phyloP scores from a whole-genome alignment of 2,797 vertebrate species.

The Danio albolineatus region DNA sequence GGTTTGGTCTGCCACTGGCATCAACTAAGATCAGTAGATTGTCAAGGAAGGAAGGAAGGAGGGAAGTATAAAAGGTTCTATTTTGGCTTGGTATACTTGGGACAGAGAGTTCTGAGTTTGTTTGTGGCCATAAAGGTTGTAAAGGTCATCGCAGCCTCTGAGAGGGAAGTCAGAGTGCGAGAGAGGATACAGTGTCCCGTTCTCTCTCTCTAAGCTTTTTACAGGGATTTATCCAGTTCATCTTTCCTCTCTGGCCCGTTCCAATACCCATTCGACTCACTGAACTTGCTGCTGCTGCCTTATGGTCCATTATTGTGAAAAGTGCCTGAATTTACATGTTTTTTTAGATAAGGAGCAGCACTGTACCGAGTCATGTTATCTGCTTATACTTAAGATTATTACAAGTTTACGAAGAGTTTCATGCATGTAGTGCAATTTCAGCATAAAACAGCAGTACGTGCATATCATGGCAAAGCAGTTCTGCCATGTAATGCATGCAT shows the following conservation, averaged over 20 bases:
- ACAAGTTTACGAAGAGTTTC: too few relatives aligned
- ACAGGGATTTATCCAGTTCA: conserved; percentile 36
- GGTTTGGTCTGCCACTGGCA: neutral
- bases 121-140: conserved; percentile 54
- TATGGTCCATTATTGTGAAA: conserved; percentile 38
- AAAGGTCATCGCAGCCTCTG: conserved; percentile 42
- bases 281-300: conserved; percentile 49
- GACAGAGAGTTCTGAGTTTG: conserved; percentile 47
- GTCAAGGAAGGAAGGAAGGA: conserved; percentile 52
- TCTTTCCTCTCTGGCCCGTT: conserved; percentile 50
- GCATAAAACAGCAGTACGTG: too few relatives aligned
- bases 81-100: conserved; percentile 39
- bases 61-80: conserved; percentile 52
- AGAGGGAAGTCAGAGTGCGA: conserved; percentile 39
- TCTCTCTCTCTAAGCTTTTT: conserved; percentile 31
- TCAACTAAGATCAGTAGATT: conserved; percentile 50
- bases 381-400: too few relatives aligned
- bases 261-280: conserved; percentile 42
- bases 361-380: neutral
- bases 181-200: conserved; percentile 27
- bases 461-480: too few relatives aligned
- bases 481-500: too few relatives aligned
- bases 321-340: conserved; percentile 28
- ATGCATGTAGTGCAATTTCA: too few relatives aligned
- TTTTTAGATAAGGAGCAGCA: conserved; percentile 40